A percentile compares a stretch with the other conserved stretches of the same genome.
Evolutionary conservation across 2,797 vertebrate species (phyloP).

Genomic region (Calcarius lapponicus): DNA sequence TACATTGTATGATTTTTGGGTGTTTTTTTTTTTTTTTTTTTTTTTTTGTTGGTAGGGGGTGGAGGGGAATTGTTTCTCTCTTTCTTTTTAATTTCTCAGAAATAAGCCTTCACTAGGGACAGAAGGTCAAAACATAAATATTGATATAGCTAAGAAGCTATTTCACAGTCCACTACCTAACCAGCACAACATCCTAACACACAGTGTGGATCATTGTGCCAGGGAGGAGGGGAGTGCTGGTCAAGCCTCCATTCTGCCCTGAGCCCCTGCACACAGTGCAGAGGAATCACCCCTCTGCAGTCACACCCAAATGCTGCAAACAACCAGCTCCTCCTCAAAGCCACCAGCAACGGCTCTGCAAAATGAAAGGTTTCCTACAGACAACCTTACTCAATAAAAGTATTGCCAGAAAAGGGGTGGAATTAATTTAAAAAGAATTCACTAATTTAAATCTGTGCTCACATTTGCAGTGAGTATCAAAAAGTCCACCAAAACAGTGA

Average conservation of each 20-base stretch:
- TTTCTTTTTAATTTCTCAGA: conserved; percentile 20
- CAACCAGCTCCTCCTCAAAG: neutral
- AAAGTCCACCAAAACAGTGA: neutral
- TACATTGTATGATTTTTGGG: neutral
- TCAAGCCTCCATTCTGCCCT: neutral
- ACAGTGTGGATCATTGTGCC: neutral
- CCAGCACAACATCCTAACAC: neutral
- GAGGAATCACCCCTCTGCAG: neutral
- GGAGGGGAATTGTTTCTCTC: neutral
- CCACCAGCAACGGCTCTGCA: neutral
- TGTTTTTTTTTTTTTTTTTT: neutral
- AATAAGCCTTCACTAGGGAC: neutral
- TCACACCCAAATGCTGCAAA: neutral
- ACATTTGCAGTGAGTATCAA: neutral
- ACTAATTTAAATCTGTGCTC: neutral
- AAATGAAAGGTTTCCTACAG: neutral
- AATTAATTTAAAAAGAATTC: neutral
- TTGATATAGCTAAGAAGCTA: neutral
- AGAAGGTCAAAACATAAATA: neutral
- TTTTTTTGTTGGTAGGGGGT: rapidly evolving
- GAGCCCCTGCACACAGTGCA: neutral
- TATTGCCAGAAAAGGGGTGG: neutral
- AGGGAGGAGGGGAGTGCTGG: neutral
- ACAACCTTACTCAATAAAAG: neutral
- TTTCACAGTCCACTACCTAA: neutral